Percentiles rank a stretch among this genome's conserved stretches.
Evolutionary conservation across 2,797 vertebrate species (phyloP).

Genomic region (Poecilia velifera): DNA sequence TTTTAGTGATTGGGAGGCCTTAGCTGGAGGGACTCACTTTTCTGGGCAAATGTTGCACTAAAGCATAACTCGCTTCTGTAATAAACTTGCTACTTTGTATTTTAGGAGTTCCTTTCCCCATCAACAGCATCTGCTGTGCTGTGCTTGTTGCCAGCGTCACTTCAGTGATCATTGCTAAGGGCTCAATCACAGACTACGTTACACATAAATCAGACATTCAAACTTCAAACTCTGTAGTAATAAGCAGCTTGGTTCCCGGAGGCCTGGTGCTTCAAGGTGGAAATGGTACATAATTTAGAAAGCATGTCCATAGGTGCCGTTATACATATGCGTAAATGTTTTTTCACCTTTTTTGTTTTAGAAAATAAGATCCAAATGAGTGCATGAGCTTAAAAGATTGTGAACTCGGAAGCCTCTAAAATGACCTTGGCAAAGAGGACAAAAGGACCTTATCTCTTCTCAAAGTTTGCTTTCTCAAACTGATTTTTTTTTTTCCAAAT

Average conservation of each 20-base stretch:
- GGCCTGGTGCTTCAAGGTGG: not conserved
- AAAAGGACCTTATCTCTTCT: slow-evolving; percentile 52
- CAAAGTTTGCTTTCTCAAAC: slow-evolving; percentile 55
- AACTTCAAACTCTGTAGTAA: not conserved
- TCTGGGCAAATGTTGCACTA: slow-evolving; percentile 37
- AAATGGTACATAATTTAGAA: not conserved
- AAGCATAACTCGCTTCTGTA: slow-evolving; percentile 12
- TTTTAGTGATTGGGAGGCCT: slow-evolving; percentile 60
- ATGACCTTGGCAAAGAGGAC: slow-evolving; percentile 37
- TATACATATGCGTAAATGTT: not conserved
- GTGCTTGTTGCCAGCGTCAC: slow-evolving; percentile 20
- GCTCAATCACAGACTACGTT: slow-evolving; percentile 9
- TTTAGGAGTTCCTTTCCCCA: slow-evolving; percentile 19
- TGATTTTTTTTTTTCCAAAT: not conserved
- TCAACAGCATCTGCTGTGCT: slow-evolving; percentile 20
- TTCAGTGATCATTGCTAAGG: slow-evolving; percentile 19
- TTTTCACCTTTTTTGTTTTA: not conserved
- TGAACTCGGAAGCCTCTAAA: slow-evolving; percentile 6
- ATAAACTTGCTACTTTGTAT: slow-evolving; percentile 33
- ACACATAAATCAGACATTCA: slow-evolving; percentile 21
- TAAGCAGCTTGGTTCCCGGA: slow-evolving; percentile 15
- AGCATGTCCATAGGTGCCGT: not conserved
- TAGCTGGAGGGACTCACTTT: slow-evolving; percentile 43
- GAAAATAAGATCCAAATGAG: slow-evolving; percentile 4
- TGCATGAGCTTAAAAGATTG: slow-evolving; percentile 2